Base-by-base conservation (phyloP, 2,113 vertebrate species). In the Lichenostomus cassidix region DNA sequence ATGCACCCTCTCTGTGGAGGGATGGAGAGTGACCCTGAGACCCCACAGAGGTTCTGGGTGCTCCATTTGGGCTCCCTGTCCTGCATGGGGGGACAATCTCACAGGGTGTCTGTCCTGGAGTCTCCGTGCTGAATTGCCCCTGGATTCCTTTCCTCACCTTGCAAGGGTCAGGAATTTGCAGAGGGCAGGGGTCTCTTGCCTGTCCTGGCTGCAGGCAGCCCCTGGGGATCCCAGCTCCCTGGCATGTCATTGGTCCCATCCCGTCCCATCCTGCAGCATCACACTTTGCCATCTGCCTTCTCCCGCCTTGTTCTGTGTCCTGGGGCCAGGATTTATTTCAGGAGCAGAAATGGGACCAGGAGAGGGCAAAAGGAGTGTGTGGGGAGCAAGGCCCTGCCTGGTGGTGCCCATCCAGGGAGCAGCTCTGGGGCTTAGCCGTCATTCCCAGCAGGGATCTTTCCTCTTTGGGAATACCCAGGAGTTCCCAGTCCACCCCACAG, bases 271-370 rank as follows among this genome's bases (percentile, higher is more conserved):
- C 2, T 19, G 16, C 29, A 16, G 20, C 50, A 19, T 5, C 2
- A 1, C 1, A 49, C 41, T 80, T 21, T 42, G 71, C 83, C 6
- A 5, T 35, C 80, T 37, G 39, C 41, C 41, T 25, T 67, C 28
- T 70, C 55, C 46, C 0, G 0, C 1, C 1, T 4, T 1, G n/a
- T 5, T 56, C 77, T 7, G 23, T 2, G 11, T 12, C 22, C 55
- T 14, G 16, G 29, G 27, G 22, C 10, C 42, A 21, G 76, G 35
- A 5, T 46, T 78, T 42, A 24, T 39, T 55, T 52, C 0, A 5
- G 79, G 53, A 88, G 52, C 44, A 79, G 58, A 44, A 71, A 56
- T 0, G 6, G 41, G 39, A 41, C 11, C 20, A 17, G 22, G 29
- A 28, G 67, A 47, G 33, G 52, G 41, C 19, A 39, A 7, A 63